phyloP scores from a whole-genome alignment of 2,888 invertebrate species.

The Callyntrura sp. region DNA sequence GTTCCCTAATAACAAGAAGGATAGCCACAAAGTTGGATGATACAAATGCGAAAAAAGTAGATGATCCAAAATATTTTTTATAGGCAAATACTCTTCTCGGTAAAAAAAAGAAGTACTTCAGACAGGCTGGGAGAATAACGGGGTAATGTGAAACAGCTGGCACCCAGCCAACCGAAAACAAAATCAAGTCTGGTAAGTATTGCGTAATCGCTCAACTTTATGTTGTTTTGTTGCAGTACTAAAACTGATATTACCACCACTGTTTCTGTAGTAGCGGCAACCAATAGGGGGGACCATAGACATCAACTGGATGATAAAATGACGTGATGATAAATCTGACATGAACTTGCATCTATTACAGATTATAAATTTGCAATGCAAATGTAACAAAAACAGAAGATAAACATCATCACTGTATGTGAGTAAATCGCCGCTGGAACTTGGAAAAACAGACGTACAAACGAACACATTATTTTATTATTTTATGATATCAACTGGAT shows the following conservation, averaged over 20 bases:
- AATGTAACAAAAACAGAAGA: conserved; percentile 61
- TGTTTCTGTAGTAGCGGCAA: background rate
- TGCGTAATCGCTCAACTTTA: background rate
- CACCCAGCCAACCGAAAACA: too few species aligned
- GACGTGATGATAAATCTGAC: conserved; percentile 48
- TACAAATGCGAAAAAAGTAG: too few species aligned
- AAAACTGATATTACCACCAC: background rate
- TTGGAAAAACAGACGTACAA: background rate
- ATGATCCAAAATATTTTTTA: too few species aligned
- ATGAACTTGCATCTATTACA: conserved; percentile 64
- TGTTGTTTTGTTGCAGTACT: background rate
- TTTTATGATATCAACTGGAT: background rate
- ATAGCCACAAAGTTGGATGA: too few species aligned
- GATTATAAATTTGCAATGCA: conserved; percentile 70
- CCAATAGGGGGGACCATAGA: background rate
- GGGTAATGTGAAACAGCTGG: too few species aligned
- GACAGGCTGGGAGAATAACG: too few species aligned
- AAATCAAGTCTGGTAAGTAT: too few species aligned
- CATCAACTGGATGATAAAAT: background rate
- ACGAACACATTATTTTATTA: background rate
- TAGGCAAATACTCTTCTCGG: too few species aligned
- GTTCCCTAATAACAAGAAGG: too few species aligned
- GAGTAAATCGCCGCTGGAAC: conserved; percentile 14
- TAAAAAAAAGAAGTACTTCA: too few species aligned
- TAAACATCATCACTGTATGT: background rate